phyloP scores from a whole-genome alignment of 1,140 invertebrate genomes.

The Drosophila equinoxialis region DNA sequence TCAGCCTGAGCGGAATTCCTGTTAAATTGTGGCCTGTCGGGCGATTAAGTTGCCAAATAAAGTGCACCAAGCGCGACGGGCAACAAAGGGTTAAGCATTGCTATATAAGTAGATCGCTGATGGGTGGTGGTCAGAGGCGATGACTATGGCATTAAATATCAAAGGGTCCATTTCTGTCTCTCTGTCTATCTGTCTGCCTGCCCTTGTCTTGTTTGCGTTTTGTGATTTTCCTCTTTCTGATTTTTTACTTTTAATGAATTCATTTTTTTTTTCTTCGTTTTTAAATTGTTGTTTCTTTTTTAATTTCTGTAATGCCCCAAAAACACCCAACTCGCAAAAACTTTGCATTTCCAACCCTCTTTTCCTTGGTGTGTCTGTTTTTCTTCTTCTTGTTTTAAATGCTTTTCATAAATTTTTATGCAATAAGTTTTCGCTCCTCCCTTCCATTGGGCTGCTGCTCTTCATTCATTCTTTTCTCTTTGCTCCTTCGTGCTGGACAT shows the following conservation, averaged over 20 bases:
- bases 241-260: constrained; percentile 82
- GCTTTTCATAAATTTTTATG: constrained; percentile 73
- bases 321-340: background rate
- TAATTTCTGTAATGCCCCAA: constrained; percentile 11
- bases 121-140: constrained; percentile 24
- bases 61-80: constrained; percentile 58
- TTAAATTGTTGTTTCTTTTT: constrained; percentile 44
- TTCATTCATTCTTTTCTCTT: constrained; percentile 16
- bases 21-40: constrained; percentile 70
- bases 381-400: constrained; percentile 44
- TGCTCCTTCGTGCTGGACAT: constrained; percentile 53
- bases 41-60: constrained; percentile 81
- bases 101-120: constrained; percentile 3
- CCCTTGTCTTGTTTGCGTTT: constrained; percentile 60
- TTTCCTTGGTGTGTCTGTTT: background rate
- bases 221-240: constrained; percentile 67
- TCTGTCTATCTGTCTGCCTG: background rate
- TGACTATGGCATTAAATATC: constrained; percentile 70
- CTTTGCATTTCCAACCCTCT: background rate
- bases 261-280: constrained; percentile 40
- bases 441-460: background rate
- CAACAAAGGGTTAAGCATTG: constrained; percentile 61
- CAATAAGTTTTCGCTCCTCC: constrained; percentile 50
- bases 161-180: constrained; percentile 52
- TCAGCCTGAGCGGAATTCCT: constrained; percentile 49